Conservation (phyloP, 2,888 invertebrate genomes). For the Ochropacha duplaris region DNA sequence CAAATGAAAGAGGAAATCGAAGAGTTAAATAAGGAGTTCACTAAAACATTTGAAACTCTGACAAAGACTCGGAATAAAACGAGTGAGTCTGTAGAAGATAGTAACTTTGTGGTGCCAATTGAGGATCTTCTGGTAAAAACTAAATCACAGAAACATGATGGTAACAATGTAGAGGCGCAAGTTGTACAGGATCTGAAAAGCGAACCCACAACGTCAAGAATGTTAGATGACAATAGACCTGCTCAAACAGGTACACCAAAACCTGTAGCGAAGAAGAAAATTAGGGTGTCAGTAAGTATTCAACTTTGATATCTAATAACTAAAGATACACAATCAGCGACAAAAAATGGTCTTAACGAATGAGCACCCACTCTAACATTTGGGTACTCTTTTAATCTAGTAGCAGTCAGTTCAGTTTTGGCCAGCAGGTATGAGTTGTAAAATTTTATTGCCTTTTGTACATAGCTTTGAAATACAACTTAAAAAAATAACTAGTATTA, state of each 20-base stretch:
- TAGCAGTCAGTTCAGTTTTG: no score
- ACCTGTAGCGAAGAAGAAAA: slow-evolving; percentile 71
- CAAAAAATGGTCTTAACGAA: no score
- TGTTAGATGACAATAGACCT: not conserved
- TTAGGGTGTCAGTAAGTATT: slow-evolving; percentile 63
- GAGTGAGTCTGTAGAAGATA: slow-evolving; percentile 9
- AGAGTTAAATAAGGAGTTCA: slow-evolving; percentile 71
- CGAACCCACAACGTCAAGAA: not conserved
- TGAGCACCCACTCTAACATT: no score
- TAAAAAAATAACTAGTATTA: no score
- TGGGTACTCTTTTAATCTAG: no score
- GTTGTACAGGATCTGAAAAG: slow-evolving; percentile 2
- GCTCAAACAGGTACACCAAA: slow-evolving; percentile 35
- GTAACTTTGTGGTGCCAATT: slow-evolving; percentile 38
- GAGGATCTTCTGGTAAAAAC: slow-evolving; percentile 30
- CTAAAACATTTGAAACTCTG: slow-evolving; percentile 68
- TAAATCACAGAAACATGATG: slow-evolving; percentile 11
- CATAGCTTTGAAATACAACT: no score
- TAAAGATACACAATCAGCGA: no score
- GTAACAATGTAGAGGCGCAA: slow-evolving; percentile 7
- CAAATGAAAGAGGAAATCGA: slow-evolving; percentile 65
- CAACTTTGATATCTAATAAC: not conserved
- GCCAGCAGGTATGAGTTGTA: no score
- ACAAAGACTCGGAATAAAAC: slow-evolving; percentile 41
- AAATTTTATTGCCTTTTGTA: no score